Percentiles rank a stretch among this genome's conserved stretches.
Conservation (phyloP, 2,797 vertebrate species). For the Squalus acanthias region DNA sequence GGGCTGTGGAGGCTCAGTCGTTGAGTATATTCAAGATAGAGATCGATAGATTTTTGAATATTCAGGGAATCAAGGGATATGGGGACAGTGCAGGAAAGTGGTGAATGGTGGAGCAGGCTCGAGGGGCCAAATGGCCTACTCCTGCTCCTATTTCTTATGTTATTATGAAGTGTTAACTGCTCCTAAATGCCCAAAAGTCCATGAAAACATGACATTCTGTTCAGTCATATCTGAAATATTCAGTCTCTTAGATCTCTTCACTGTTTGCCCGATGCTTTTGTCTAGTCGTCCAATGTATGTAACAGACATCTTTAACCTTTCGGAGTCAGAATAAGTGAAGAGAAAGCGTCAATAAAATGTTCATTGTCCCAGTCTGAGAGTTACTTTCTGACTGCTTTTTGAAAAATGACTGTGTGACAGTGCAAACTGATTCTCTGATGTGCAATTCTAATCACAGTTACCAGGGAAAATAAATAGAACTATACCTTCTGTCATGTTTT, state of each 20-base stretch:
- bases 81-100: too few species aligned
- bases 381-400: not conserved
- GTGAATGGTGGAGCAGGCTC: too few species aligned
- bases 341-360: not conserved
- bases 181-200: not conserved
- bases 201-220: slow-evolving; percentile 4
- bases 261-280: not conserved
- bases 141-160: too few species aligned
- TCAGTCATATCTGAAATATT: not conserved
- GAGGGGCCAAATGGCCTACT: too few species aligned
- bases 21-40: too few species aligned
- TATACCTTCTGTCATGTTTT: not conserved
- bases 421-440: not conserved
- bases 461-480: not conserved
- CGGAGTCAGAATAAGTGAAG: not conserved
- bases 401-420: not conserved
- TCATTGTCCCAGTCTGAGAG: not conserved
- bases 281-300: not conserved
- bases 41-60: too few species aligned
- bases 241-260: not conserved
- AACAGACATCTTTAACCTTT: not conserved
- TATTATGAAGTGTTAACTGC: not conserved
- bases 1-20: too few species aligned
- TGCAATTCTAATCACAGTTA: not conserved
- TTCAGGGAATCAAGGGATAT: too few species aligned